Evolutionary conservation across 2,113 vertebrate genomes (phyloP), one percentile per base, ranked within the genome.

Genomic region (Okapia johnstoni): DNA sequence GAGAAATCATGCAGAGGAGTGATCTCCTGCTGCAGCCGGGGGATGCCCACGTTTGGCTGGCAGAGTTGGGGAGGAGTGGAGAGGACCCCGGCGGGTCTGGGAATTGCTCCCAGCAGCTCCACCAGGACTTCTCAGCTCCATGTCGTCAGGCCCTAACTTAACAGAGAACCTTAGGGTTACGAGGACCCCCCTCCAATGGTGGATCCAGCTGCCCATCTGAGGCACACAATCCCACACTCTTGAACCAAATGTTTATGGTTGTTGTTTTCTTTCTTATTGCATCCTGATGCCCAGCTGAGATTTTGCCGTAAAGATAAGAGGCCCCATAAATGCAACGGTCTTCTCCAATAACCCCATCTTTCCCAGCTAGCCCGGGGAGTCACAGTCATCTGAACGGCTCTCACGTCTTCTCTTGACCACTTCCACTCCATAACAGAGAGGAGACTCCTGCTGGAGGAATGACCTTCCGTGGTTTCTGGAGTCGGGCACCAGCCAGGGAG

Each of bases 301-400:
- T 46, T 87, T 46, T 58, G 54, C 76, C 58, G 11, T 97, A 97
- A 98, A 98, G 96, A 96, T 97, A 97, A 98, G 93, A 81, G 21
- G 33, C 76, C 55, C 95, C 52, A 9, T 97, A 98, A 97, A 97
- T 7, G 43, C 96, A 97, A 93, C 26, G 2, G 95, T 94, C 43
- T 85, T 91, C 28, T 63, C 85, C 11, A n/a, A 48, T 43, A 33
- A 73, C 26, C 36, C 76, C 33, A 43, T 50, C 2, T 83, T 90
- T 60, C 55, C 85, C 0, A 0, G 48, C 85, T 60, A 19, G 0
- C 85, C 30, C 52, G 8, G 12, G 46, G 12, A 77, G 55, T 7
- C 26, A 12, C 14, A 9, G 50, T 50, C 86, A 33, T 50, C 48
- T 21, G 66, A 52, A 43, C 70, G 30, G 17, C 19, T 23, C 57